Conservation (phyloP, 2,113 vertebrate genomes). For the Saguinus midas region DNA sequence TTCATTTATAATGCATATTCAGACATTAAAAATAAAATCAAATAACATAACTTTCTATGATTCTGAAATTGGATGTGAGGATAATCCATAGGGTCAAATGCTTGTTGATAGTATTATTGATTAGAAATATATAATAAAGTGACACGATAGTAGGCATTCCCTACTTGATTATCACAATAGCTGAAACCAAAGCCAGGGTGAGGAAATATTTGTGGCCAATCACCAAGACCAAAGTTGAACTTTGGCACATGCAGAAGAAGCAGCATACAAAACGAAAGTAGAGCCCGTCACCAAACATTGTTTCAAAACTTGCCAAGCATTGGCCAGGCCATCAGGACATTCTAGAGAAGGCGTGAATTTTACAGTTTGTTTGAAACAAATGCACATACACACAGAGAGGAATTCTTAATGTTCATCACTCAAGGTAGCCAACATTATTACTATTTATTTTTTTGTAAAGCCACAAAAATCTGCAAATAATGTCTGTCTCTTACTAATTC, state of each 20-base stretch:
- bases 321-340: background rate
- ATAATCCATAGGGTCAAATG: background rate
- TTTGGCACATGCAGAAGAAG: background rate
- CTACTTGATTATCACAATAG: background rate
- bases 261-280: background rate
- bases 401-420: background rate
- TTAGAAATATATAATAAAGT: background rate
- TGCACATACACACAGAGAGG: background rate
- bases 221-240: background rate
- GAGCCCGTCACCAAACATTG: background rate
- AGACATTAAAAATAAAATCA: constrained; percentile 5
- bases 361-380: constrained; percentile 7
- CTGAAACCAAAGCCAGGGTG: background rate
- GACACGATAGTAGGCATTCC: background rate
- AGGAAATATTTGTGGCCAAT: background rate
- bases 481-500: background rate
- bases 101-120: background rate
- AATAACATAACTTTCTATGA: background rate
- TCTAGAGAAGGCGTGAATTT: background rate
- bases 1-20: background rate
- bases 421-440: background rate
- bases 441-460: constrained; percentile 20
- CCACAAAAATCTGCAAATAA: background rate
- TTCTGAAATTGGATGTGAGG: background rate
- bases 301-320: background rate